Conservation (phyloP, 2,113 vertebrate species). For the Channa maculata region DNA sequence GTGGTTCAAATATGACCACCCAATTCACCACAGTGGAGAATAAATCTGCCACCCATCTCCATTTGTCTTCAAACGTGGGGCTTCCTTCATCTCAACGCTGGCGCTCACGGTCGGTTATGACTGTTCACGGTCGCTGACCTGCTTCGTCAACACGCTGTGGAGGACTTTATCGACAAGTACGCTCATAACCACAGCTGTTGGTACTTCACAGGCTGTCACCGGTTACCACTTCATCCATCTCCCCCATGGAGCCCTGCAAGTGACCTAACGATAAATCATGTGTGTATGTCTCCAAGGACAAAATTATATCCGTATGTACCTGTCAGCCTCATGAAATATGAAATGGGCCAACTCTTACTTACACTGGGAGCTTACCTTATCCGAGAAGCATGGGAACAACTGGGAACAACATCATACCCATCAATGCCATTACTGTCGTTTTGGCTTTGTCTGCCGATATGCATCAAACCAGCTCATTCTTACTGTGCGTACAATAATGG, state of each 20-base stretch:
- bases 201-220: conserved; percentile 59
- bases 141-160: conserved; percentile 32
- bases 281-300: conserved; percentile 77
- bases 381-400: conserved; percentile 29
- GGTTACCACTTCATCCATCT: conserved; percentile 76
- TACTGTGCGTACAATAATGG: conserved; percentile 5
- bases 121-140: conserved; percentile 54
- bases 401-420: conserved; percentile 18
- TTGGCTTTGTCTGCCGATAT: not conserved
- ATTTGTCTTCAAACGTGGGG: conserved; percentile 37
- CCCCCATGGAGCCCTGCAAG: conserved; percentile 54
- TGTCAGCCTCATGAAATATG: conserved; percentile 79
- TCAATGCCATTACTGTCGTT: conserved; percentile 22
- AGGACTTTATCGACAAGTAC: conserved; percentile 63
- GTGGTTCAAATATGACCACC: conserved; percentile 57
- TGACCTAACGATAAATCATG: conserved; percentile 79
- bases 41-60: conserved; percentile 43
- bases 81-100: conserved; percentile 31
- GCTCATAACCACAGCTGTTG: conserved; percentile 69
- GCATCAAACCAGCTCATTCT: not conserved
- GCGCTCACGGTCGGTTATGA: conserved; percentile 57
- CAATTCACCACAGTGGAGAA: conserved; percentile 38
- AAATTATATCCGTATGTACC: conserved; percentile 79
- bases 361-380: conserved; percentile 43
- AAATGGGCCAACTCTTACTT: conserved; percentile 51